phyloP scores from a whole-genome alignment of 2,888 invertebrate genomes.

The Chydorus sphaericus region DNA sequence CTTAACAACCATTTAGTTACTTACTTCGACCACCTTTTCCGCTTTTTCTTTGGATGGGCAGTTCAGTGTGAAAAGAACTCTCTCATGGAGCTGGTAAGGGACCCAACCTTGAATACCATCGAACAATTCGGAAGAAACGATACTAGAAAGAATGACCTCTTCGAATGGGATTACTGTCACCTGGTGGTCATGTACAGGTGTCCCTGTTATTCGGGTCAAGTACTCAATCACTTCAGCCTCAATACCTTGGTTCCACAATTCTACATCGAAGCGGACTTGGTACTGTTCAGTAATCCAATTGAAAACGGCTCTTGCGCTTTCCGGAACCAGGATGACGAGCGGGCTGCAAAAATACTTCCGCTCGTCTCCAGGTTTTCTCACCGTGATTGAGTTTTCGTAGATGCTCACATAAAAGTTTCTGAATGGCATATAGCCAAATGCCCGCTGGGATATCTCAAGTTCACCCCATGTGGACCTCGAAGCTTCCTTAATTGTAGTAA shows the following conservation, averaged over 20 bases:
- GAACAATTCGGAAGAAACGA: neutral
- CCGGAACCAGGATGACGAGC: neutral
- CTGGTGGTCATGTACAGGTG: too few species aligned
- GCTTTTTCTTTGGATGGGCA: neutral
- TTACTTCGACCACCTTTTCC: neutral
- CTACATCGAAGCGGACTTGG: conserved; percentile 22
- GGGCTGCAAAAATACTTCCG: neutral
- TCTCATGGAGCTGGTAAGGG: neutral
- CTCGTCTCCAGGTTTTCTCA: too few species aligned
- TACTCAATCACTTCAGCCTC: neutral
- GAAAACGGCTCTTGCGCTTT: conserved; percentile 23
- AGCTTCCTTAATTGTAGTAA: too few species aligned
- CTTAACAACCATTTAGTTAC: too few species aligned
- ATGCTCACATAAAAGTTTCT: too few species aligned
- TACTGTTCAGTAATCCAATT: conserved; percentile 44
- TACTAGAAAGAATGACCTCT: neutral
- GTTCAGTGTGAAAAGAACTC: neutral
- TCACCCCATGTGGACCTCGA: too few species aligned
- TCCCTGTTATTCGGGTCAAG: neutral
- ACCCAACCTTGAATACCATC: neutral
- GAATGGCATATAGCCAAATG: too few species aligned
- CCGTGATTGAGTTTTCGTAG: too few species aligned
- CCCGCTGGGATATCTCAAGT: too few species aligned
- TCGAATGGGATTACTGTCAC: neutral
- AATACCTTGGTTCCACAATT: neutral